Evolutionary conservation across 2,888 invertebrate species (phyloP), one percentile per base, ranked within the genome.

Genomic region (Cryptus viduatorius): DNA sequence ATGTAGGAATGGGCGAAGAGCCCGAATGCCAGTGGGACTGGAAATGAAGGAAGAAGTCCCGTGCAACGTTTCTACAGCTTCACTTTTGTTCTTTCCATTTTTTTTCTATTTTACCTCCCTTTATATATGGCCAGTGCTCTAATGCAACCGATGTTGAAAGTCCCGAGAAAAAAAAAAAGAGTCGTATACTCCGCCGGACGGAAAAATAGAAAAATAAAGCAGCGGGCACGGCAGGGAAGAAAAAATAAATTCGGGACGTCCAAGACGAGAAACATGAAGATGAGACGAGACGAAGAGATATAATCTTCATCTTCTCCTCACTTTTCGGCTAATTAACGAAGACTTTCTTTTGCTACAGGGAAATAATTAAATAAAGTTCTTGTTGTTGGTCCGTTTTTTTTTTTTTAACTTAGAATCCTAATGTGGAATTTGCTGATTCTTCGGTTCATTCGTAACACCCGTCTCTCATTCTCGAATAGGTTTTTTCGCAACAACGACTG

Each of bases 281-380:
- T 7, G 65, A 61, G 77, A 69, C 31, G 73, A 61, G 8, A 65
- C 78, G 68, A 42, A 79, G 81, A 76, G 79, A 82, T 65, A 84
- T 82, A 76, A 84, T 82, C 82, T 44, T 37, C 73, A 31, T 64
- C 67, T 61, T 76, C 84, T 79, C 79, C 71, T 61, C 50, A 56
- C 68, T 84, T 71, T 84, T 84, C 78, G 81, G 69, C 81, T 79
- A 82, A 82, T 84, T 84, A 84, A 82, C 73, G 69, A 59, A 79
- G 75, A 81, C 71, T 79, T 69, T 71, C 72, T 77, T 80, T 24
- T 71, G 75, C 73, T 78, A 84, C 78, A 46, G 73, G 69, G 68
- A 81, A 73, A 46, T 42, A 16, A 73, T 68, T 65, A 75, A 81
- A 75, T 79, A 68, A 81, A 31, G 64, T 56, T 56, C 5, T 31